phyloP scores from a whole-genome alignment of 2,113 vertebrate genomes.

The Origma solitaria region DNA sequence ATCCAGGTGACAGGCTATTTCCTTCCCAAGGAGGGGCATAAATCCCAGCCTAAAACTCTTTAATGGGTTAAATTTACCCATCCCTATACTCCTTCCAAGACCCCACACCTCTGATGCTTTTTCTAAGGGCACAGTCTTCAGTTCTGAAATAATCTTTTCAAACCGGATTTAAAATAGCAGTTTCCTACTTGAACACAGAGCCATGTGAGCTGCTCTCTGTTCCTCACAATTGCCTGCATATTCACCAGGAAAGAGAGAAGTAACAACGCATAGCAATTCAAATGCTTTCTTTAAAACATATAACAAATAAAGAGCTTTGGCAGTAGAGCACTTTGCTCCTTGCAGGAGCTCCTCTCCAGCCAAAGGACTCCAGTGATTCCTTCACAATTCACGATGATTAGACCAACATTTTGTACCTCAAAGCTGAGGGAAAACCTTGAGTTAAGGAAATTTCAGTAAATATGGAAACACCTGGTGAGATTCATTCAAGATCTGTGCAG shows the following conservation, averaged over 20 bases:
- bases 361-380: conserved; percentile 18
- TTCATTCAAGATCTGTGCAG: neutral
- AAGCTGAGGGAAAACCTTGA: neutral
- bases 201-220: neutral
- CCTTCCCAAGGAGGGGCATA: neutral
- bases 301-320: neutral
- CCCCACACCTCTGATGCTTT: neutral
- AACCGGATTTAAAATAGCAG: neutral
- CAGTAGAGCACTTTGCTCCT: neutral
- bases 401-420: neutral
- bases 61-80: neutral
- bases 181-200: neutral
- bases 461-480: neutral
- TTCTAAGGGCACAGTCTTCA: neutral
- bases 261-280: neutral
- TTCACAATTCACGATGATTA: conserved; percentile 43
- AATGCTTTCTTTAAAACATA: neutral
- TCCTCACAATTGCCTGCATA: neutral
- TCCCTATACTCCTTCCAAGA: neutral
- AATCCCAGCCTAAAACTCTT: neutral
- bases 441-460: conserved; percentile 18
- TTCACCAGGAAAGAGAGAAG: neutral
- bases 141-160: neutral
- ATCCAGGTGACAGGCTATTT: neutral
- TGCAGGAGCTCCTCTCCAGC: neutral